phyloP scores from a whole-genome alignment of 23 tunicate genomes.

The Ascidia mentula region DNA sequence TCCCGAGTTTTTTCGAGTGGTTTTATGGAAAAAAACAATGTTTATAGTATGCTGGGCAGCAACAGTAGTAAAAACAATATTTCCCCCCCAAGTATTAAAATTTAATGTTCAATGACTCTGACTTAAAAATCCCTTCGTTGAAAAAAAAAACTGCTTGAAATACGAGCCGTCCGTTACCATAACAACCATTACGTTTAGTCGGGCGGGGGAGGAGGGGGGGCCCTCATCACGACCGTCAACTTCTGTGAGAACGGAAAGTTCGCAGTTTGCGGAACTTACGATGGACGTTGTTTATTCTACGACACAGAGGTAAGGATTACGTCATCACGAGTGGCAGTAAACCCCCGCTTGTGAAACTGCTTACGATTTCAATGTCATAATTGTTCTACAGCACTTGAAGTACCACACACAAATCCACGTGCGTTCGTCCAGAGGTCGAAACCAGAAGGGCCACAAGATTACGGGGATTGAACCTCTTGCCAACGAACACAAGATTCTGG shows the following conservation, averaged over 20 bases:
- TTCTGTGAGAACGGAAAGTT: conserved; percentile 96
- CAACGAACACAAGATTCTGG: conserved; percentile 82
- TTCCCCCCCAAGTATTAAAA: too few species aligned
- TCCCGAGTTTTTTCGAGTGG: too few species aligned
- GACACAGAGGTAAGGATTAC: conserved; percentile 98
- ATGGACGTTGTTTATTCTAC: conserved; percentile 88
- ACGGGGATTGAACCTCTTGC: conserved; percentile 94
- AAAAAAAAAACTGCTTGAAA: too few species aligned
- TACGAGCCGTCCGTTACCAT: too few species aligned
- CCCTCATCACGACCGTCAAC: conserved; percentile 84
- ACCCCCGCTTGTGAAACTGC: too few species aligned
- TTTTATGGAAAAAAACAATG: too few species aligned
- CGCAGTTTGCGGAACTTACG: conserved; percentile 97
- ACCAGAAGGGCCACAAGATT: conserved; percentile 80
- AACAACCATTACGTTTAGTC: conserved; percentile 24
- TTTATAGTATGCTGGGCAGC: too few species aligned
- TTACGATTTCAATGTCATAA: too few species aligned
- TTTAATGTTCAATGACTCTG: too few species aligned
- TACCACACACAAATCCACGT: conserved; percentile 97
- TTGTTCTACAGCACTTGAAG: conserved; percentile 73
- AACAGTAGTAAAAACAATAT: too few species aligned
- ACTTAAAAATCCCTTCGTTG: too few species aligned
- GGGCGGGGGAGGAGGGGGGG: conserved; percentile 39
- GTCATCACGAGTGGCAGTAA: too few species aligned
- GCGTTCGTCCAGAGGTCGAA: conserved; percentile 69